These are phyloP conservation scores for Psilanteris sp. DNA, from an alignment of 1,140 invertebrate genomes.

Conservation along the genomic window DNA sequence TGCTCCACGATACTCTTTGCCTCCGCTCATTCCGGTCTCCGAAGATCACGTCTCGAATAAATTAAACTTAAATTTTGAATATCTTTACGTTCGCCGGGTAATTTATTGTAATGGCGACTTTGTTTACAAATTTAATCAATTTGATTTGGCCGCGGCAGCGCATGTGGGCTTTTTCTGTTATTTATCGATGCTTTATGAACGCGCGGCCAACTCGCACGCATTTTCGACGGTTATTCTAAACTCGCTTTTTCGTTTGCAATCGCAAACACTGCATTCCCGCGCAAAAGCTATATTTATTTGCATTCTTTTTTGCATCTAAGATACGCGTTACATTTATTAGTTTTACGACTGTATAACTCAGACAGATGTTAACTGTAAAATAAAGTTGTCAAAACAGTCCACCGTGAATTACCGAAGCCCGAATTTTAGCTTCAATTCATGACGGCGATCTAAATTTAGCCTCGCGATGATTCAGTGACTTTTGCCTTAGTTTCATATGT, in stretches of 20 bases:
- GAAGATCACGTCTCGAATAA: not conserved
- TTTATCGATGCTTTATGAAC: no score
- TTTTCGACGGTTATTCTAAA: no score
- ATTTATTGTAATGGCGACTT: not conserved
- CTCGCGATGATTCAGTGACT: conserved; percentile 5
- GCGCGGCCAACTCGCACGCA: no score
- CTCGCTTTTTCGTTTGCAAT: no score
- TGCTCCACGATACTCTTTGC: not conserved
- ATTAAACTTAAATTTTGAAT: not conserved
- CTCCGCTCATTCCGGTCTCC: not conserved
- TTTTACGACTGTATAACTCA: conserved; percentile 15
- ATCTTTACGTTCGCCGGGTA: not conserved
- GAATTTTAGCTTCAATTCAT: conserved; percentile 12
- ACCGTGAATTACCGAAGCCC: conserved; percentile 4
- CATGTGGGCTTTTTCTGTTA: no score
- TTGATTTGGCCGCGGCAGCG: no score
- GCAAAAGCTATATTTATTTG: no score
- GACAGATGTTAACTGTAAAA: conserved; percentile 17
- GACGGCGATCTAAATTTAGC: conserved; percentile 7
- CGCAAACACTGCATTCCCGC: no score
- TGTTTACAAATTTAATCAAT: not conserved
- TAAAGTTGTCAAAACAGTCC: conserved; percentile 22
- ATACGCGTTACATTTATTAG: not conserved
- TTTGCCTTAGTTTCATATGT: not conserved
- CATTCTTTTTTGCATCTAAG: not conserved